phyloP scores from a whole-genome alignment of 2,888 invertebrate species.

The Spilarctia lutea region DNA sequence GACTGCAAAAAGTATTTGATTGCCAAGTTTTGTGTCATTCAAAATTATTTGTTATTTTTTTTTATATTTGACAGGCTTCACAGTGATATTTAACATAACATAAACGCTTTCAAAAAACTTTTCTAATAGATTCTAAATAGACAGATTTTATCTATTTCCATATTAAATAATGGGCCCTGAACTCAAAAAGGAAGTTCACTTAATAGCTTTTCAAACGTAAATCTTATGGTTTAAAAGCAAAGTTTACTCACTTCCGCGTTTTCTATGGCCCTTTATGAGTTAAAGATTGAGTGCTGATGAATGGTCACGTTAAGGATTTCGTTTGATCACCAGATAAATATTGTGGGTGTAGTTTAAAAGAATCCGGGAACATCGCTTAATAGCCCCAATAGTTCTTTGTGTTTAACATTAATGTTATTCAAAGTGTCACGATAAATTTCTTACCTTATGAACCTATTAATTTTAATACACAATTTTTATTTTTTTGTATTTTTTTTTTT shows the following conservation, averaged over 20 bases:
- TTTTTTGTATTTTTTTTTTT: slow-evolving; percentile 30
- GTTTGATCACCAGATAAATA: slow-evolving; percentile 83
- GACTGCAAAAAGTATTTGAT: not conserved
- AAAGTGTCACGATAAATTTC: slow-evolving; percentile 34
- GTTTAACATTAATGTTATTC: slow-evolving; percentile 45
- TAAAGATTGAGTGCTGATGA: slow-evolving; percentile 75
- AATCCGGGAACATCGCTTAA: slow-evolving; percentile 71
- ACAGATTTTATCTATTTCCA: slow-evolving; percentile 30
- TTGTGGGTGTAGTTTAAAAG: slow-evolving; percentile 63
- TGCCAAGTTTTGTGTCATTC: not conserved
- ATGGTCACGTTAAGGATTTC: slow-evolving; percentile 69
- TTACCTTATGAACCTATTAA: slow-evolving; percentile 42
- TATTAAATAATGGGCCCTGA: slow-evolving; percentile 31
- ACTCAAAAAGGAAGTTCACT: slow-evolving; percentile 34
- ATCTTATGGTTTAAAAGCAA: slow-evolving; percentile 31
- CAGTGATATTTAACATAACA: not conserved
- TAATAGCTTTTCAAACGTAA: slow-evolving; percentile 43
- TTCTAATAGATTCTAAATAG: not conserved
- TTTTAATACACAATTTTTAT: slow-evolving; percentile 38
- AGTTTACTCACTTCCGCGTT: slow-evolving; percentile 63
- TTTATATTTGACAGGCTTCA: not conserved
- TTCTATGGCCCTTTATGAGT: slow-evolving; percentile 73
- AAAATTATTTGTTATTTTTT: not conserved
- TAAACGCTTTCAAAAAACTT: not conserved
- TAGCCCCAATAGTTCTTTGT: slow-evolving; percentile 62